Base-by-base conservation (phyloP, 2,888 invertebrate species). In the Keiferia lycopersicella region DNA sequence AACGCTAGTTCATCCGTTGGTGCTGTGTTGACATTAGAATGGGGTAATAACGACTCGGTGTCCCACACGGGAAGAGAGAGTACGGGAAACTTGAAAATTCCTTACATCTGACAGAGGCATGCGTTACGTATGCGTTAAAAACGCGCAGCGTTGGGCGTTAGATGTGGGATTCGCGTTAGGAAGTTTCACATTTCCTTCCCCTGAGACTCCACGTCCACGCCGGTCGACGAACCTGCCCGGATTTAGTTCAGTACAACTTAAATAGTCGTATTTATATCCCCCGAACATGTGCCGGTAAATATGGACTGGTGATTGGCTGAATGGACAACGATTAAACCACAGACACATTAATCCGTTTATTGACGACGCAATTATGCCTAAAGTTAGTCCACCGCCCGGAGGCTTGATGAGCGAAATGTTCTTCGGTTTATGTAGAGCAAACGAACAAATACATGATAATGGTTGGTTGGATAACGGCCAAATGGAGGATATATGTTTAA, bases 221-320 rank as follows among this genome's bases (percentile, higher is more conserved):
- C n/a, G 26, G 56, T 56, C 56, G 56, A 30, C 34, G 56, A 56
- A 56, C 56, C 14, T 56, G 16, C 12, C n/a, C 22, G 39, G 38
- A 58, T 39, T 58, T 58, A 58, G 58, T 58, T 18, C 18, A 34
- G 34, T n/a, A 1, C 22, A 70, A 75, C 67, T 75, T 71, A 74
- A 76, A 76, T 74, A 69, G 71, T 70, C 68, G 72, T 76, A 76
- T 78, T 80, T 80, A 77, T 77, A 79, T 73, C 70, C 73, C 71
- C 70, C 66, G 66, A 74, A 78, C 82, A 79, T 76, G 77, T 75
- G 79, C 76, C 69, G 69, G 74, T 79, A 73, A 74, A 76, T 77
- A 73, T 75, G 76, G 71, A 62, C 45, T 69, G 66, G 66, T 70
- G 73, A 75, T 74, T 71, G 68, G 70, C 39, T 60, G 56, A 41